Evolutionary conservation across 2,888 invertebrate genomes (phyloP).

Genomic region (Ophioninae sp.): DNA sequence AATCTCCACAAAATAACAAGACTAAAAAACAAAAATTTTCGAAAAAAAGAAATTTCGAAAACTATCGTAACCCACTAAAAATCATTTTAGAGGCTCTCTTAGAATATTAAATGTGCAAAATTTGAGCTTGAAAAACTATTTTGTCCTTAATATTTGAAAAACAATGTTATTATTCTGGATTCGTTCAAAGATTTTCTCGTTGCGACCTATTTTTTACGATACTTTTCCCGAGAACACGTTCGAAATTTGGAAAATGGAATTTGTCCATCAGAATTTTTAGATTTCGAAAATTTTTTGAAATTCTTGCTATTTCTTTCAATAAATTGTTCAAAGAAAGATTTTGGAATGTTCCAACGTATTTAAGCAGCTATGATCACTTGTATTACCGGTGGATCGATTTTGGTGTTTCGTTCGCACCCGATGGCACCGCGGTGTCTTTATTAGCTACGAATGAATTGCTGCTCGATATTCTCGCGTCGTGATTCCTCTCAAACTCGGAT

Average conservation of each 20-base stretch:
- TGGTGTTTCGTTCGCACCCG: conserved; percentile 72
- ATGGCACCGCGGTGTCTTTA: conserved; percentile 81
- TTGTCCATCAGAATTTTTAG: too few species aligned
- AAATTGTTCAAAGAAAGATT: neutral
- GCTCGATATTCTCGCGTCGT: conserved; percentile 83
- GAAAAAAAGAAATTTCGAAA: too few species aligned
- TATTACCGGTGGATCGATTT: conserved; percentile 75
- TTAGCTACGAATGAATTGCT: conserved; percentile 84
- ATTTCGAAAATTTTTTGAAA: neutral
- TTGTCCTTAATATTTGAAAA: too few species aligned
- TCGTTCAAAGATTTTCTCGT: neutral
- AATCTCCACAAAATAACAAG: too few species aligned
- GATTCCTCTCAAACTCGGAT: conserved; percentile 79
- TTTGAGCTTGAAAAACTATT: too few species aligned
- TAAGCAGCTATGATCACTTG: neutral
- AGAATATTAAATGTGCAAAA: too few species aligned
- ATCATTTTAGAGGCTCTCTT: too few species aligned
- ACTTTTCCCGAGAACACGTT: neutral
- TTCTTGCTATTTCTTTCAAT: neutral
- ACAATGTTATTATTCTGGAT: neutral
- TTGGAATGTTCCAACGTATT: neutral
- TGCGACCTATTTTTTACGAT: too few species aligned
- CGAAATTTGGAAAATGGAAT: too few species aligned
- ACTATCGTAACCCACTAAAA: too few species aligned
- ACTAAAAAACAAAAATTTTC: too few species aligned